These are phyloP conservation scores for Drepanosiphum platanoidis DNA, from an alignment of 2,888 invertebrate species.

Conservation along the genomic window DNA sequence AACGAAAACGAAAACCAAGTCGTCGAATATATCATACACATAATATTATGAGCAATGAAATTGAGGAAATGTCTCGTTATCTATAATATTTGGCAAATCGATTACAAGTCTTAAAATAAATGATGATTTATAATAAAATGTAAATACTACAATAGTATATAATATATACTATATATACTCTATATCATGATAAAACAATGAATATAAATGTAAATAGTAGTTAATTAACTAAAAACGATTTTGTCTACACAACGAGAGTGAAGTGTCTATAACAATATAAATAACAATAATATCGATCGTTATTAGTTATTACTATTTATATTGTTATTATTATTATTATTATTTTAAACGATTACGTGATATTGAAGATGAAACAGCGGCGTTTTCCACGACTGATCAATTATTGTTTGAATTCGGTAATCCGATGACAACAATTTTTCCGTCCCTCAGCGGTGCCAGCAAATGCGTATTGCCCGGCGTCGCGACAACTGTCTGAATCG, in stretches of 20 bases:
- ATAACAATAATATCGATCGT: too few species aligned
- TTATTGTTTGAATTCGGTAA: conserved; percentile 65
- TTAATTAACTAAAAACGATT: background rate
- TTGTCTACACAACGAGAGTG: background rate
- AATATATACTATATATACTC: conserved; percentile 5
- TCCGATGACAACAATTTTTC: conserved; percentile 70
- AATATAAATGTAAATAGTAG: background rate
- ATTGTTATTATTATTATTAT: background rate
- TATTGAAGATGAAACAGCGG: background rate
- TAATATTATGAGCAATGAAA: conserved; percentile 41
- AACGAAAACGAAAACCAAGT: too few species aligned
- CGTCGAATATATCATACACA: conserved; percentile 2
- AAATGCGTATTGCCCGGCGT: conserved; percentile 72
- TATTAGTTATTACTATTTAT: too few species aligned
- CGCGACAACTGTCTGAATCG: conserved; percentile 70
- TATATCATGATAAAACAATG: conserved; percentile 12
- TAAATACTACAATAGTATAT: background rate
- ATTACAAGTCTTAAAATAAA: conserved; percentile 19
- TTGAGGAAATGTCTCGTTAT: conserved; percentile 14
- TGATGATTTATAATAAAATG: background rate
- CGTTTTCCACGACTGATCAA: background rate
- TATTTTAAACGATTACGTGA: too few species aligned
- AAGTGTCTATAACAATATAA: background rate
- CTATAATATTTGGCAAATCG: conserved; percentile 45
- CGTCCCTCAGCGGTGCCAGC: conserved; percentile 72